Base-by-base conservation (phyloP, 2,888 invertebrate species). In the Lydus trimaculatus region DNA sequence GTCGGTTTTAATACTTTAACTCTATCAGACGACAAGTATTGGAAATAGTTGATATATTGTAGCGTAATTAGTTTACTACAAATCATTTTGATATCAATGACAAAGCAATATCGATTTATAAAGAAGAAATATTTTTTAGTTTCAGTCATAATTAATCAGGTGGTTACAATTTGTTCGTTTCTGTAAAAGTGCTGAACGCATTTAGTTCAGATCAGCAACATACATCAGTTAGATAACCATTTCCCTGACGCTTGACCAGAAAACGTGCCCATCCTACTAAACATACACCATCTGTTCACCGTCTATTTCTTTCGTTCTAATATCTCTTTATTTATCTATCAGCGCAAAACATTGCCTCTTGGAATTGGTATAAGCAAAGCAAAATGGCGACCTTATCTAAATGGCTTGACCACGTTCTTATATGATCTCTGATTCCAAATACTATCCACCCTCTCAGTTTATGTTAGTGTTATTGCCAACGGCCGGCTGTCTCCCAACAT, bases 241-340 rank as follows among this genome's bases (percentile, higher is more conserved):
- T 66, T 58, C 20, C 20, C 70, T 62, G 66, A 63, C 70, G 74
- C 72, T 74, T 75, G 74, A 75, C 76, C 75, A 71, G 72, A 72
- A 73, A 68, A 76, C 77, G 76, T 75, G 77, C 73, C 62, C 69
- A 66, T 69, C 75, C 74, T 80, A 79, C 80, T 73, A 80, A 79
- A 68, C 65, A 61, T 75, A 76, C 76, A 75, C 76, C 79, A 79
- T 79, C 76, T 79, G 79, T 64, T 71, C 72, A 70, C 71, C 65
- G 71, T 64, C 68, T 48, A 48, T 48, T 48, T 48, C 48, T 48
- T 48, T n/a, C 74, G 65, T 73, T 78, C 79, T 79, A 80, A 81
- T 81, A 81, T 82, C 81, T 82, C 81, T 80, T 83, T 83, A 83
- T 83, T 83, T 83, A 84, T 84, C 83, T 83, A 82, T 81, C 82